Base-by-base conservation (phyloP, 2,888 invertebrate genomes). In the Chesias legatella region DNA sequence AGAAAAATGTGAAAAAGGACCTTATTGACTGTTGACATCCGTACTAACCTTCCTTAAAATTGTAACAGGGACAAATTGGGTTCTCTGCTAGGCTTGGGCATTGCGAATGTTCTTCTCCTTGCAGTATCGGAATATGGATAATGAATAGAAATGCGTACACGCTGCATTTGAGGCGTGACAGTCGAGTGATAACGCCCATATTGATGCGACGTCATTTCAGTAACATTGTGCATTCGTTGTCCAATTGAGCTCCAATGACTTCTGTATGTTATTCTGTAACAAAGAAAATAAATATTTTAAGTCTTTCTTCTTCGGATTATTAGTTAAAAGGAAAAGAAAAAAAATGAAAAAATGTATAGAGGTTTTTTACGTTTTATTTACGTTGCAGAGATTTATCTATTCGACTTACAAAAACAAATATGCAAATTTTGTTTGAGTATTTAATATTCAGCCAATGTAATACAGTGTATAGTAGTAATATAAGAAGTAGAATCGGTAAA, bases 31-130 rank as follows among this genome's bases (percentile, higher is more conserved):
- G 13, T 8, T 33, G 33, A 50, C 56, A 71, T 79, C 13, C 5
- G 13, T 17, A 17, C 13, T 17, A 17, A 91, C 91, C 96, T 88
- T 96, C 95, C 82, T 96, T 96, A 79, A 96, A 95, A 78, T 95
- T 95, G 90, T 96, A 96, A 83, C 97, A 97, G 4, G 96, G 95
- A 78, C 97, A 97, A 57, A 93, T 93, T 26, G 94, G 94, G 77
- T 93, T 94, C 63, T 92, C 92, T 65, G 93, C 91, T 65, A 93
- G 89, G 67, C 92, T 92, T 46, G 94, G 94, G 74, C 95, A 95
- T 70, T 92, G 75, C 13, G 84, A 66, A 50, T 85, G 84, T 61
- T 86, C 88, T 88, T 88, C 86, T 74, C 88, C 88, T 79, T 83
- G 86, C 73, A 86, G 80, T 79, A 84, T 86, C 73, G 75, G 88